These are phyloP conservation scores for Caranx melampygus DNA, from an alignment of 2,113 vertebrate genomes.

Conservation along the genomic window DNA sequence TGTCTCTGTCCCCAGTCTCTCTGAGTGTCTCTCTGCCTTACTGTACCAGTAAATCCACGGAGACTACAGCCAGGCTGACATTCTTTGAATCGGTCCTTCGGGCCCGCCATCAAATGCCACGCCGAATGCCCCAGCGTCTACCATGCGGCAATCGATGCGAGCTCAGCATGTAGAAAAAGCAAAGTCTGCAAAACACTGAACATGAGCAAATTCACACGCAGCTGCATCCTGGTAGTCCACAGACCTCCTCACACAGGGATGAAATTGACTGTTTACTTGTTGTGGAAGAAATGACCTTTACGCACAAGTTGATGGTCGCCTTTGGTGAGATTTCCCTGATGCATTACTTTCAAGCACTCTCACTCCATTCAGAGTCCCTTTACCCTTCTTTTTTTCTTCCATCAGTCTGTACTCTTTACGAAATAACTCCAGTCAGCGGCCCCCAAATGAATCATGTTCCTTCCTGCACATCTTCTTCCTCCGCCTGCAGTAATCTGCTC, in stretches of 20 bases:
- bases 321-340: constrained; percentile 32
- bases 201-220: constrained; percentile 34
- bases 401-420: constrained; percentile 25
- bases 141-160: constrained; percentile 47
- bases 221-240: neutral
- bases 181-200: constrained; percentile 40
- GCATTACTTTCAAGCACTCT: constrained; percentile 29
- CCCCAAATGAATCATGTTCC: constrained; percentile 45
- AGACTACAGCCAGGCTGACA: constrained; percentile 41
- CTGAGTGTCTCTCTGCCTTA: neutral
- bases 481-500: constrained; percentile 12
- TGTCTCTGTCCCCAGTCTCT: constrained; percentile 1
- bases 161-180: constrained; percentile 53
- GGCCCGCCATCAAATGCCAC: constrained; percentile 41
- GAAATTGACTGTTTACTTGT: constrained; percentile 30
- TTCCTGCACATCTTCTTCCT: constrained; percentile 37
- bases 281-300: constrained; percentile 13
- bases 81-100: constrained; percentile 39
- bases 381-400: constrained; percentile 14
- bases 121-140: constrained; percentile 41
- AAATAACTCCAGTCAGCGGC: constrained; percentile 25
- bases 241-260: constrained; percentile 3
- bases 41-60: constrained; percentile 39
- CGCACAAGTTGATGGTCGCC: neutral
- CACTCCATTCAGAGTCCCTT: neutral